Percentiles rank a stretch among this genome's conserved stretches.
Evolutionary conservation across 2,888 invertebrate genomes (phyloP).

Genomic region (Noctua janthe): DNA sequence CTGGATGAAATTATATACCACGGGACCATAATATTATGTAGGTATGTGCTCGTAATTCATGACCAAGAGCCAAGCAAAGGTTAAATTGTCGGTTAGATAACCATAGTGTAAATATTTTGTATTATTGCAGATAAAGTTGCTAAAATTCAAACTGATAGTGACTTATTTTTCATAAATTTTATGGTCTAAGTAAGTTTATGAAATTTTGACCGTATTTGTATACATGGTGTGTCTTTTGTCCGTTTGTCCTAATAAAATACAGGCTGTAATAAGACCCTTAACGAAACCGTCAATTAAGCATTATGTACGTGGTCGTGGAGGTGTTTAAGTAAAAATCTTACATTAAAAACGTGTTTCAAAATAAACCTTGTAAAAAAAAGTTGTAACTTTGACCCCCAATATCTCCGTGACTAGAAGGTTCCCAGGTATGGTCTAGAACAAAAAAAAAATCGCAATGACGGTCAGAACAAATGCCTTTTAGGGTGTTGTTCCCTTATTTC

Average conservation of each 20-base stretch:
- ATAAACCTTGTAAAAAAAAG: too few relatives aligned
- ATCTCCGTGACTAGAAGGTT: too few relatives aligned
- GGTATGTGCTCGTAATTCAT: slow-evolving; percentile 13
- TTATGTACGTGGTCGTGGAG: too few relatives aligned
- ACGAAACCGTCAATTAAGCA: too few relatives aligned
- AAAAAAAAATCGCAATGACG: too few relatives aligned
- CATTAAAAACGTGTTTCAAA: too few relatives aligned
- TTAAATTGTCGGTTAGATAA: slow-evolving; percentile 45
- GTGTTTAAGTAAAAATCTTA: too few relatives aligned
- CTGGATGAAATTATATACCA: slow-evolving; percentile 33
- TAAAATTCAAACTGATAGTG: slow-evolving; percentile 26
- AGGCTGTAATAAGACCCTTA: too few relatives aligned
- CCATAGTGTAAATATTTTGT: slow-evolving; percentile 33
- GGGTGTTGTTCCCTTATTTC: too few relatives aligned
- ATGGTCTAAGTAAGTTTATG: not conserved
- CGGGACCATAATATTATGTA: slow-evolving; percentile 7
- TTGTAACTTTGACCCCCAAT: too few relatives aligned
- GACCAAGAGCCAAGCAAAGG: slow-evolving; percentile 42
- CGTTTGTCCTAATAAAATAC: not conserved
- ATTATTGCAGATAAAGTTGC: slow-evolving; percentile 18
- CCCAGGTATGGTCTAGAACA: too few relatives aligned
- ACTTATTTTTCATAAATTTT: not conserved
- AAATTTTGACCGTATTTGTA: not conserved
- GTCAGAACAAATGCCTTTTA: too few relatives aligned
- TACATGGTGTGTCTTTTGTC: not conserved